Evolutionary conservation across 2,888 invertebrate species (phyloP).

Genomic region (Fabriciana adippe): DNA sequence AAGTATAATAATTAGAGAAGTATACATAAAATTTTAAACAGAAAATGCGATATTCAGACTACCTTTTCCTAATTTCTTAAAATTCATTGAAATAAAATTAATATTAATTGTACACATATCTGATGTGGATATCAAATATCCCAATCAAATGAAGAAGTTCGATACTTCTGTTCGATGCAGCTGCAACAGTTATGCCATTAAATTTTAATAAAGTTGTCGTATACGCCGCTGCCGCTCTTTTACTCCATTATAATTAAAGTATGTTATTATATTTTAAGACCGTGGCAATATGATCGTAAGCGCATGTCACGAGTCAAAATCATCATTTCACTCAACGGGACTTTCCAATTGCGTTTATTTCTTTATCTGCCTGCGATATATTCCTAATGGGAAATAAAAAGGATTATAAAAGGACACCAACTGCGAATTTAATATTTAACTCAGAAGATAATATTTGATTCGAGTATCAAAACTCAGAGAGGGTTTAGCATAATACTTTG

Average conservation of each 20-base stretch:
- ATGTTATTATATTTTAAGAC: constrained; percentile 79
- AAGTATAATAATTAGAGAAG: no score
- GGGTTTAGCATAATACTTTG: no score
- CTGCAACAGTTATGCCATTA: constrained; percentile 76
- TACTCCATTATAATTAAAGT: constrained; percentile 79
- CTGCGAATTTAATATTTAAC: neutral
- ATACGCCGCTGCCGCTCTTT: constrained; percentile 67
- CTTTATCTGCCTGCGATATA: constrained; percentile 50
- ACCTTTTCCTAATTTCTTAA: no score
- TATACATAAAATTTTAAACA: no score
- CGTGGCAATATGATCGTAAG: constrained; percentile 53
- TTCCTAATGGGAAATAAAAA: constrained; percentile 29
- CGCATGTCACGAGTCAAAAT: constrained; percentile 64
- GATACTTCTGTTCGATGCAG: constrained; percentile 59
- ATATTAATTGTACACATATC: constrained; percentile 63
- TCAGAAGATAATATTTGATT: neutral
- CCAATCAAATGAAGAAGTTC: constrained; percentile 54
- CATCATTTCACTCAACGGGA: constrained; percentile 61
- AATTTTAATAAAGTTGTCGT: constrained; percentile 81
- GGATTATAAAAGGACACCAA: constrained; percentile 18
- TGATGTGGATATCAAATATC: constrained; percentile 59
- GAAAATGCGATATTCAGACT: no score
- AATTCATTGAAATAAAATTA: constrained; percentile 51
- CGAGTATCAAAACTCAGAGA: neutral
- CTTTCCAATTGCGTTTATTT: constrained; percentile 59